phyloP scores from a whole-genome alignment of 2,888 invertebrate genomes.

The Tetranychus piercei region DNA sequence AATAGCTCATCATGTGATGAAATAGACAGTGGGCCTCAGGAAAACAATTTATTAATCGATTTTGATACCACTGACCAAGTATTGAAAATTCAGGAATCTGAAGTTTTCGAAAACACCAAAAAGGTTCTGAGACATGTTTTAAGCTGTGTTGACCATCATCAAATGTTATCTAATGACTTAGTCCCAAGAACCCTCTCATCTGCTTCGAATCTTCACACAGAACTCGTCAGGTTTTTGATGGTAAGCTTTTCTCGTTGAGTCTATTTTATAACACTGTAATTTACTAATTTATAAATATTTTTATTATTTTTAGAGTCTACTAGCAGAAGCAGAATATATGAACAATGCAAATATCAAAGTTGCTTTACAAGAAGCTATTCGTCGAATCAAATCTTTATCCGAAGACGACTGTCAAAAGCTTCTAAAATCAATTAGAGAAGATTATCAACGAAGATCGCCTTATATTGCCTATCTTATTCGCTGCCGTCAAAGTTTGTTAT shows the following conservation, averaged over 20 bases:
- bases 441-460: constrained; percentile 53
- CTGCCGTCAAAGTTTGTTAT: constrained; percentile 58
- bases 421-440: constrained; percentile 52
- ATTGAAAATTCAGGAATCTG: constrained; percentile 15
- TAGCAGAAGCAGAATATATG: constrained; percentile 62
- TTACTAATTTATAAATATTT: not conserved
- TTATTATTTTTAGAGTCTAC: constrained; percentile 41
- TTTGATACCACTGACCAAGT: constrained; percentile 41
- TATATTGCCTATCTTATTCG: constrained; percentile 63
- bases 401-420: constrained; percentile 50
- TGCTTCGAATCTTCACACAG: not conserved
- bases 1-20: constrained; percentile 26
- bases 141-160: not conserved
- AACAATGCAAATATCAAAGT: constrained; percentile 42
- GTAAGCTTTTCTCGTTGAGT: not conserved
- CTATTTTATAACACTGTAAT: not conserved
- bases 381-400: constrained; percentile 55
- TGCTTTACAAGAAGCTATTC: constrained; percentile 55
- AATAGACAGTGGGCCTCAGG: constrained; percentile 15
- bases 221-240: constrained; percentile 19
- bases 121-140: constrained; percentile 65
- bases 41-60: constrained; percentile 45
- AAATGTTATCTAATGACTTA: not conserved
- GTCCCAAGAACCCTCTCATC: not conserved
- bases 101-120: constrained; percentile 51